Evolutionary conservation across 2,113 vertebrate genomes (phyloP), one percentile per base, ranked within the genome.

Genomic region (Odocoileus hemionus): DNA sequence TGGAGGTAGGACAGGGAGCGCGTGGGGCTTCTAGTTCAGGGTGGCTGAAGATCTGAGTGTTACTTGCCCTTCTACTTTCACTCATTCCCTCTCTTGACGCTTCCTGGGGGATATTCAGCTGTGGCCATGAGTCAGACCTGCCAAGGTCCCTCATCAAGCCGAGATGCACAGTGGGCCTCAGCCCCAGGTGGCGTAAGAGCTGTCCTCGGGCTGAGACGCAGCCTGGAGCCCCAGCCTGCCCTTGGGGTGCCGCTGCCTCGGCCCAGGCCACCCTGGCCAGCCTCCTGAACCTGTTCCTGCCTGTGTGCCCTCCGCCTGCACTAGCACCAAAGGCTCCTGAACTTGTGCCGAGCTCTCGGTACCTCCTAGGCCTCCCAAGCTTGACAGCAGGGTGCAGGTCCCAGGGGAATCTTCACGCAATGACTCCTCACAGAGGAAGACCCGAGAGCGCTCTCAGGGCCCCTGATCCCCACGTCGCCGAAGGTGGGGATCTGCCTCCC

Each of bases 81-180:
- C 8, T 10, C 15, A 1, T 14, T 9, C 70, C 84, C 33, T 11
- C 57, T 39, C 26, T 43, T 25, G 12, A 7, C 1, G 19, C 26
- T 67, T 39, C 52, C 36, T 16, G 25, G 43, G 23, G 25, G 5
- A 25, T 2, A 12, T 0, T 30, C 78, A 13, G 7, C 26, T 7
- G 39, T 21, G 39, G 19, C 2, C 14, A 3, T 45, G 82, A 86
- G 80, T 79, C 80, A 36, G 28, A 7, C 26, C 28, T 5, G 13
- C 55, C 79, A 33, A 84, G 88, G 55, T 28, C 60, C n/a, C 26
- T 11, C 45, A 2, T 55, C 43, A 23, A 11, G 61, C 10, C 0
- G 30, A 36, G 67, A 54, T 1, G 36, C 0, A n/a, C 0, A 9
- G 0, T 30, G 54, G 3, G 14, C n/a, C 79, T 64, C 64, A 28